phyloP scores from a whole-genome alignment of 1,140 invertebrate genomes.

The Lepidurus couesii region DNA sequence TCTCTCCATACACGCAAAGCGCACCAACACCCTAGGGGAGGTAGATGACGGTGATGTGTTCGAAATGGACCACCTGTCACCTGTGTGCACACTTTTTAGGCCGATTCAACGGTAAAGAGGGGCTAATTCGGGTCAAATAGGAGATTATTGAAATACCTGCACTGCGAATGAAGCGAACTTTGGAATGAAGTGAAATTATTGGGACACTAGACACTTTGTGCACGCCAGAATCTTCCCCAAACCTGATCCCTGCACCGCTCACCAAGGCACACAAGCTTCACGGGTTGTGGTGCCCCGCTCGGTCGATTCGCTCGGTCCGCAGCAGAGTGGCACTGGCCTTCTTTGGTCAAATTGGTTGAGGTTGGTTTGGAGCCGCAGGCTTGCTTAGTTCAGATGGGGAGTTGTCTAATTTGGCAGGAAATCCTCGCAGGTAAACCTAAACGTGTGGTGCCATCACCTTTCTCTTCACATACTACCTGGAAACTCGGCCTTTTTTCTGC shows the following conservation, averaged over 20 bases:
- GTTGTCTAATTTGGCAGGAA: neutral
- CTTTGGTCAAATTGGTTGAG: constrained; percentile 1
- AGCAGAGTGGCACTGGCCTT: constrained; percentile 10
- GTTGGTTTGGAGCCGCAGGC: neutral
- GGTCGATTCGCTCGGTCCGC: neutral
- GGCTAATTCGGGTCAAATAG: neutral
- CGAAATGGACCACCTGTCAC: neutral
- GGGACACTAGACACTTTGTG: no score
- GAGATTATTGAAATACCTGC: neutral
- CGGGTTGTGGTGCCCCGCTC: neutral
- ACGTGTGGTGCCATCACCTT: neutral
- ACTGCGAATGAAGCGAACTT: neutral
- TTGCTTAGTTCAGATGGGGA: neutral
- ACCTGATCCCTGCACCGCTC: no score
- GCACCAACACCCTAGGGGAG: no score
- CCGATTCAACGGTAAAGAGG: neutral
- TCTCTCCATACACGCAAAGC: no score
- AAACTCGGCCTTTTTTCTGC: neutral
- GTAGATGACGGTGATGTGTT: no score
- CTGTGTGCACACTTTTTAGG: neutral
- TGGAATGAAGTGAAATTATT: neutral
- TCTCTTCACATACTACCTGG: neutral
- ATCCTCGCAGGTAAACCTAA: neutral
- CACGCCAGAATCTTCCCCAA: no score
- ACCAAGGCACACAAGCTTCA: neutral